Conservation (phyloP, 2,888 invertebrate species). For the Idaea biselata region DNA sequence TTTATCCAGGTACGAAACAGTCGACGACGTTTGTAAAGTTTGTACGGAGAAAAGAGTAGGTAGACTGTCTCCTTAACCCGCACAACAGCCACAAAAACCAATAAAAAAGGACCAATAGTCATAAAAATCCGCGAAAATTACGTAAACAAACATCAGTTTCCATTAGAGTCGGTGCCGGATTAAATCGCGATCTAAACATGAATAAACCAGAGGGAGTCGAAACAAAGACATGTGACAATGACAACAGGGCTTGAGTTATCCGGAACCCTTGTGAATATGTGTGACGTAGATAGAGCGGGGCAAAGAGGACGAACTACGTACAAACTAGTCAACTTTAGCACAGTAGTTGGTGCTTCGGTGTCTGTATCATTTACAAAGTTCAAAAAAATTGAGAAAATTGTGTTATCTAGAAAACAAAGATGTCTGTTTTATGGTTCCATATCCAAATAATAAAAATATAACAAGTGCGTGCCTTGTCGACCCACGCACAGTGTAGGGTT, state of each 20-base stretch:
- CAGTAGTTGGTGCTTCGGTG: no score
- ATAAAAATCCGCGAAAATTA: not conserved
- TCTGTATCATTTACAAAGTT: no score
- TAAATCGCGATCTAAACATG: not conserved
- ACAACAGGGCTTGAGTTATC: not conserved
- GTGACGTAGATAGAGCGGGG: not conserved
- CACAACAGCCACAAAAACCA: not conserved
- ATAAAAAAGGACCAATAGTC: not conserved
- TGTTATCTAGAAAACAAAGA: no score
- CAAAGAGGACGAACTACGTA: not conserved
- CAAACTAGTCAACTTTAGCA: not conserved
- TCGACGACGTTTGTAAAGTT: no score
- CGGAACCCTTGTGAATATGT: not conserved
- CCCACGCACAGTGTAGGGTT: no score
- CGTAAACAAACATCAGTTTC: not conserved
- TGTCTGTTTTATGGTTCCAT: no score
- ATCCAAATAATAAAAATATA: no score
- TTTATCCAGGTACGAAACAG: no score
- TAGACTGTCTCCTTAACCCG: no score
- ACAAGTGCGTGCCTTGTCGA: no score
- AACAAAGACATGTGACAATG: not conserved
- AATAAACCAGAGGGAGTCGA: not conserved
- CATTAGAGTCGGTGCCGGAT: not conserved
- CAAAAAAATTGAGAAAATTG: no score
- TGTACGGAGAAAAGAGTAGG: no score